Evolutionary conservation across 2,797 vertebrate species (phyloP), one percentile per base, ranked within the genome.

Genomic region (Chaetodon trifasciatus): DNA sequence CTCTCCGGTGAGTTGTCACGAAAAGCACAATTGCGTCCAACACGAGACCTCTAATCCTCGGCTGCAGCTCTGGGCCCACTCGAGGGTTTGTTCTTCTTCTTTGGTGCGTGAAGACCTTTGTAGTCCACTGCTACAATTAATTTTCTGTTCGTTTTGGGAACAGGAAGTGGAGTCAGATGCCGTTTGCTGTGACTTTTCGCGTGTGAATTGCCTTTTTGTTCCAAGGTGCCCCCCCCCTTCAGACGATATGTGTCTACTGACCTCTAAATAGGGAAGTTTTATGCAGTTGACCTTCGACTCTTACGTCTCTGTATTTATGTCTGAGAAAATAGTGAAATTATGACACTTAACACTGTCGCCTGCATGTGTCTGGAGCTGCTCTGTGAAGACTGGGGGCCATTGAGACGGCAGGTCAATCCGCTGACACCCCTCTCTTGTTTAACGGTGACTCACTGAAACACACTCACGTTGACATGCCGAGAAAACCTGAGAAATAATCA

Each of bases 201-300:
- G 70, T 73, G 87, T 95, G 93, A 96, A 96, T 94, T 70, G 93
- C 75, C 83, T 75, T 76, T 88, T 95, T 95, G 94, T 95, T 95
- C 83, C 85, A 77, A 70, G 23, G 69, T 68, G 66, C 70, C 37
- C 23, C 4, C 23, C 4, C 39, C 23, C 21, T 7, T 61, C 76
- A 77, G 74, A 81, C 78, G 61, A 74, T 78, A 56, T 15, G 66
- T 21, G 74, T 82, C 86, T 63, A 44, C 80, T 86, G 83, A 92
- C 91, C 91, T 81, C 89, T 82, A 76, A 94, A 92, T 83, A 79
- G 90, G 92, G 91, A 94, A 87, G 89, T 94, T 96, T 95, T 95
- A 95, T 85, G 91, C 91, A 61, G 88, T 58, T 92, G 91, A 95
- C 95, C 95, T 95, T 85, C 90, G 90, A 91, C 95, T 87, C 85